phyloP scores from a whole-genome alignment of 2,888 invertebrate genomes.

The Eristalis pertinax region DNA sequence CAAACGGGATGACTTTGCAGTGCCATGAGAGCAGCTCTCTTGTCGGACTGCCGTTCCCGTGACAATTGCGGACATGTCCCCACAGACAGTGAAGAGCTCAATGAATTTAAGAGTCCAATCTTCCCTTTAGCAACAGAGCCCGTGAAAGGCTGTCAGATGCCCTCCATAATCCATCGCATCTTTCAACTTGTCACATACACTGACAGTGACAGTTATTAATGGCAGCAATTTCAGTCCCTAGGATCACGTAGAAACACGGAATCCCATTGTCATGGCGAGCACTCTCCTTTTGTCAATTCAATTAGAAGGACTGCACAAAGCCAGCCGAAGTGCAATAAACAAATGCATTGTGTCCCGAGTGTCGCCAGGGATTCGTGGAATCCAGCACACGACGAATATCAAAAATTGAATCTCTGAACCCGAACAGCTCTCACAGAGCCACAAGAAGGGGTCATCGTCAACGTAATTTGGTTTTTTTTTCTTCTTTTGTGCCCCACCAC shows the following conservation, averaged over 20 bases:
- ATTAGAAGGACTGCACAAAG: constrained; percentile 7
- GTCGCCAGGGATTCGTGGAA: constrained; percentile 46
- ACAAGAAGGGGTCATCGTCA: constrained; percentile 4
- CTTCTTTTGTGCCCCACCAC: background rate
- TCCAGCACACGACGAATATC: constrained; percentile 18
- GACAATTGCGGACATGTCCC: too few species aligned
- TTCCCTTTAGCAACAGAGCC: too few species aligned
- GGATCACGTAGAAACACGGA: background rate
- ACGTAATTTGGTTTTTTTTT: too few species aligned
- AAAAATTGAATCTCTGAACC: constrained; percentile 42
- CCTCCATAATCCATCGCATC: too few species aligned
- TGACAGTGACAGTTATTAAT: too few species aligned
- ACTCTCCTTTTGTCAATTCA: background rate
- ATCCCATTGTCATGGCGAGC: background rate
- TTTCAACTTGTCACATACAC: too few species aligned
- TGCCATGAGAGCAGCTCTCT: too few species aligned
- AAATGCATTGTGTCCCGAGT: constrained; percentile 17
- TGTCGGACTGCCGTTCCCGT: too few species aligned
- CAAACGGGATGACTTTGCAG: too few species aligned
- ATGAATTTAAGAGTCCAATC: too few species aligned
- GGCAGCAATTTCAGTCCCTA: background rate
- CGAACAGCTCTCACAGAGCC: background rate
- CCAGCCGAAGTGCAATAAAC: background rate
- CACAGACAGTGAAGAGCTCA: too few species aligned
- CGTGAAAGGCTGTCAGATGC: too few species aligned